Evolutionary conservation across 2,888 invertebrate genomes (phyloP), one percentile per base, ranked within the genome.

Genomic region (Zygaena filipendulae): DNA sequence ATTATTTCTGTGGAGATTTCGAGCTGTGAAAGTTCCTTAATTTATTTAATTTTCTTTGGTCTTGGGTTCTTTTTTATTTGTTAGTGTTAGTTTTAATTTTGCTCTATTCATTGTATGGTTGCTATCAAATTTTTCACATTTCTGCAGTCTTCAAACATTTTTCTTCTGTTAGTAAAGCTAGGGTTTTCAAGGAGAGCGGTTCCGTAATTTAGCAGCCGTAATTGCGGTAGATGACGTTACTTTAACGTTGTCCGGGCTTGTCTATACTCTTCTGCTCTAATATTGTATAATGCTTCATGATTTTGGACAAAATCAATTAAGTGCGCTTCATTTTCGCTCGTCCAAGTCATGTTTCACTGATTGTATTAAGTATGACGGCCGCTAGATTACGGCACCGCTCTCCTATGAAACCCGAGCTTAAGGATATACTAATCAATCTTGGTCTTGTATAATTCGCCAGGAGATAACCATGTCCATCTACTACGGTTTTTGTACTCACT

Each of bases 81-180:
- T 7, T 27, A 16, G 16, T 6, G 16, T 16, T 16, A 16, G 16
- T 16, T 16, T n/a, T n/a, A n/a, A n/a, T n/a, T n/a, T 22, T 13
- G 35, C 36, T 33, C 38, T 32, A 1, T 35, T 23, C 38, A 38
- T 36, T 35, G 36, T 32, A 23, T 43, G 43, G 23, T 43, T 43
- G 18, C 32, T 40, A 18, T 40, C 36, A 13, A 41, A 43, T 32
- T 35, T 3, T 27, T 27, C 12, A 40, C 23, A 3, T 19, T 21
- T 9, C 21, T 21, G 10, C 10, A 21, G 21, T 21, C 10, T 21
- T 21, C 21, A 10, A 21, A 21, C 8, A 21, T 4, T 4, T 16
- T 16, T 4, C 16, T 16, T 16, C 7, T 16, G 21, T 21, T 21
- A 4, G 21, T 21, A 6, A 21, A n/a, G 8, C 4, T 21, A 9